phyloP scores from a whole-genome alignment of 2,888 invertebrate genomes.

The Caenorhabditis plicata region DNA sequence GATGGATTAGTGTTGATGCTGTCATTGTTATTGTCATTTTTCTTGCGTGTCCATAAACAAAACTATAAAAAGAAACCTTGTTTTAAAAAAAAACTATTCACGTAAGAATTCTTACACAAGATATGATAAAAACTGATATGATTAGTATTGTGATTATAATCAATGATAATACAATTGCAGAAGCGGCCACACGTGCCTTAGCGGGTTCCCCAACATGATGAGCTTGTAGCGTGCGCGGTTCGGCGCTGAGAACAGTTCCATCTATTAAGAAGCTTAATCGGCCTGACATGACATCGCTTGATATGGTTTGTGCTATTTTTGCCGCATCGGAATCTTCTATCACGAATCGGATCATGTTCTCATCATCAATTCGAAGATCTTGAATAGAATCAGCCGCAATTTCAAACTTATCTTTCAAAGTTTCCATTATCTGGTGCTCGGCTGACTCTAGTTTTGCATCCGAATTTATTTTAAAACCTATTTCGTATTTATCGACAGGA shows the following conservation, averaged over 20 bases:
- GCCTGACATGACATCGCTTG: slow-evolving; percentile 46
- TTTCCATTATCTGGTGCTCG: no score
- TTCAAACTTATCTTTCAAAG: slow-evolving; percentile 23
- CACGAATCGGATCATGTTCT: slow-evolving; percentile 50
- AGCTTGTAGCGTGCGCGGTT: slow-evolving; percentile 44
- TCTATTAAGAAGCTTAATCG: slow-evolving; percentile 32
- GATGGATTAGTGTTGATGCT: no score
- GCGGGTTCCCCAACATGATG: slow-evolving; percentile 15
- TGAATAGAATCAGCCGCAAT: slow-evolving; percentile 32
- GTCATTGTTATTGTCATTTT: no score
- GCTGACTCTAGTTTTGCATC: no score
- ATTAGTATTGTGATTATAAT: no score
- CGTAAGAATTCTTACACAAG: no score
- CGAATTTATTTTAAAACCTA: background rate
- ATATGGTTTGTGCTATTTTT: slow-evolving; percentile 43
- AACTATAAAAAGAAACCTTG: no score
- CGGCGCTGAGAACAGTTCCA: slow-evolving; percentile 37
- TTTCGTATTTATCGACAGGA: background rate
- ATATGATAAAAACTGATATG: no score
- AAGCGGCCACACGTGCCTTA: background rate
- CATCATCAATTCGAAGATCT: slow-evolving; percentile 45
- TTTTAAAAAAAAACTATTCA: no score
- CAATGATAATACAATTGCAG: no score
- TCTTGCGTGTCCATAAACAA: no score
- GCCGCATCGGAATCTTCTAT: slow-evolving; percentile 47